Conservation (phyloP, 1,140 invertebrate genomes). For the Bombus picipes region DNA sequence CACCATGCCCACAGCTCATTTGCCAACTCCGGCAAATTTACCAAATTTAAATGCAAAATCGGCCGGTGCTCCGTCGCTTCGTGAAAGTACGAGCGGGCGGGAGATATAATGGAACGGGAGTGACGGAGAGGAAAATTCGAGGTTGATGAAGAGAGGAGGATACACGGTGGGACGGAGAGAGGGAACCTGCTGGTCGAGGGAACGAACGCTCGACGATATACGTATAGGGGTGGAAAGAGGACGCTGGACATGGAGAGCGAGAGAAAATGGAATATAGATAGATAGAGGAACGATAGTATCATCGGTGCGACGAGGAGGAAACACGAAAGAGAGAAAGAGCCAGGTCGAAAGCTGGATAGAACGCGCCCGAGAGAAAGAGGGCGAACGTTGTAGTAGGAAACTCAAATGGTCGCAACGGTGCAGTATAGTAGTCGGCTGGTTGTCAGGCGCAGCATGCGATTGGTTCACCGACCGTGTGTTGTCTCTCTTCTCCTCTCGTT, state of each 20-base stretch:
- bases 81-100: constrained; percentile 46
- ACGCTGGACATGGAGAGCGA: constrained; percentile 41
- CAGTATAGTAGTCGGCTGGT: constrained; percentile 77
- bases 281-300: constrained; percentile 66
- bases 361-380: constrained; percentile 48
- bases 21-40: constrained; percentile 81
- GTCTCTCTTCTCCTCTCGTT: constrained; percentile 53
- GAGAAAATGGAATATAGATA: constrained; percentile 69
- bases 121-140: background rate
- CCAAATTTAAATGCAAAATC: constrained; percentile 82
- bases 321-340: constrained; percentile 31
- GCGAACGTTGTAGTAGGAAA: constrained; percentile 72
- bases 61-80: constrained; percentile 68
- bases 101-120: constrained; percentile 23
- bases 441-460: constrained; percentile 77
- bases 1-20: constrained; percentile 80
- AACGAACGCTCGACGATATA: constrained; percentile 51
- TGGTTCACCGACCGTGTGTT: constrained; percentile 73
- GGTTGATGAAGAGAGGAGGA: constrained; percentile 2
- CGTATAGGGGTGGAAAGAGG: constrained; percentile 32
- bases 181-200: constrained; percentile 11
- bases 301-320: constrained; percentile 35
- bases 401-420: constrained; percentile 78
- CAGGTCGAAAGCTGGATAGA: constrained; percentile 4
- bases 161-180: background rate